These are phyloP conservation scores for Phalacrocorax pelagicus DNA, from an alignment of 2,113 vertebrate species.

Conservation along the genomic window DNA sequence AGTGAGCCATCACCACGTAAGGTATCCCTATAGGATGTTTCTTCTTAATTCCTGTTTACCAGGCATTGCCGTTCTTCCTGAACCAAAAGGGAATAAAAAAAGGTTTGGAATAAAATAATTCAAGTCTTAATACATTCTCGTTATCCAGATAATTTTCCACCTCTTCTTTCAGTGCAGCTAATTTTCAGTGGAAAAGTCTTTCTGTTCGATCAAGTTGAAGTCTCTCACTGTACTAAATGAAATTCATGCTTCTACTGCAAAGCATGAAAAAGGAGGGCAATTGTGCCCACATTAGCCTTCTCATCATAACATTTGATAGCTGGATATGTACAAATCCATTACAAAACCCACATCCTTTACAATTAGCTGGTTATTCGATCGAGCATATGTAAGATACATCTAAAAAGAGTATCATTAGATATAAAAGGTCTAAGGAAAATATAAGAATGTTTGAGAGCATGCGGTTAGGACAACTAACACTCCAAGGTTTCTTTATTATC, in stretches of 20 bases:
- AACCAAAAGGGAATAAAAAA: background rate
- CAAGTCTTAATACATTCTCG: background rate
- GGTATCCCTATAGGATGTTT: background rate
- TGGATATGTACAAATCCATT: background rate
- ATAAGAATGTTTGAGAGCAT: background rate
- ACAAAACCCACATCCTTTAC: background rate
- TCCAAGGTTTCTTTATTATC: background rate
- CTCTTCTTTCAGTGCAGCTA: background rate
- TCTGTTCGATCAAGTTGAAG: background rate
- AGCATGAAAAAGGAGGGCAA: background rate
- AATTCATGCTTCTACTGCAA: background rate
- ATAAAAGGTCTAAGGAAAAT: background rate
- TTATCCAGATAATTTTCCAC: background rate
- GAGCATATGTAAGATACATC: background rate
- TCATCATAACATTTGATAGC: background rate
- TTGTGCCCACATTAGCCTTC: background rate
- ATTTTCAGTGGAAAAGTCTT: background rate
- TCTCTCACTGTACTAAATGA: background rate
- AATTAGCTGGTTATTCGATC: background rate
- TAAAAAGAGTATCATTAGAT: background rate
- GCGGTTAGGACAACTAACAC: background rate
- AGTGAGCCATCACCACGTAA: accelerated
- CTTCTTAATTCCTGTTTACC: background rate
- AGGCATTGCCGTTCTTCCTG: background rate
- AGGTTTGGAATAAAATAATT: background rate